Evolutionary conservation across 2,797 vertebrate species (phyloP).

Genomic region (Hozukius guyotensis): DNA sequence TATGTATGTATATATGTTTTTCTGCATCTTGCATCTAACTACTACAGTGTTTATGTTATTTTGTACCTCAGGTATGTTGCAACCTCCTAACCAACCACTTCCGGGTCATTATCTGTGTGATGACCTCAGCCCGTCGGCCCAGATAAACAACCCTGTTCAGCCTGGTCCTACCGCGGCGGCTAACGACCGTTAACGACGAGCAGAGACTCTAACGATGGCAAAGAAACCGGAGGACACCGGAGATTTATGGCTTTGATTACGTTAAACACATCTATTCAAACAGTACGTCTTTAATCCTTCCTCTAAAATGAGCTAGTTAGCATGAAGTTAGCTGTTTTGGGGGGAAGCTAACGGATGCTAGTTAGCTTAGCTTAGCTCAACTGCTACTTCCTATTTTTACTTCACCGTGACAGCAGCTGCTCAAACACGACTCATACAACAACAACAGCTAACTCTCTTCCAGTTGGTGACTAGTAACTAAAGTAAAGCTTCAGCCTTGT

Average conservation of each 20-base stretch:
- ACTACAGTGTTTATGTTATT: no score
- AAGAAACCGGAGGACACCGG: conserved; percentile 39
- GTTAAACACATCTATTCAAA: background rate
- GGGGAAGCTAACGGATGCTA: background rate
- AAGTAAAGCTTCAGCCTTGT: rapidly evolving
- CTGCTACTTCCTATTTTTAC: conserved; percentile 59
- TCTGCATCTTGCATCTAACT: no score
- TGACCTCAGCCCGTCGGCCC: conserved; percentile 59
- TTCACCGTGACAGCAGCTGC: background rate
- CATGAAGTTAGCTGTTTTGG: background rate
- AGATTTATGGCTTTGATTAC: conserved; percentile 38
- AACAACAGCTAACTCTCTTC: no score
- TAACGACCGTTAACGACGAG: background rate
- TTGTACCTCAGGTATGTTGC: no score
- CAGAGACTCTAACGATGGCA: conserved; percentile 51
- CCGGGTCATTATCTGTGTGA: conserved; percentile 57
- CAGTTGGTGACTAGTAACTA: background rate
- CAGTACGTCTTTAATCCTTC: conserved; percentile 47
- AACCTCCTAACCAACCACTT: conserved; percentile 44
- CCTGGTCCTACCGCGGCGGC: background rate
- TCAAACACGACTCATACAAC: background rate
- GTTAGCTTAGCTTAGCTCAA: conserved; percentile 21
- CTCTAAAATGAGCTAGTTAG: background rate
- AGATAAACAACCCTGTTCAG: conserved; percentile 65
- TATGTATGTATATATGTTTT: no score